Conservation (phyloP, 1,140 invertebrate species). For the Lysiphlebus fabarum region DNA sequence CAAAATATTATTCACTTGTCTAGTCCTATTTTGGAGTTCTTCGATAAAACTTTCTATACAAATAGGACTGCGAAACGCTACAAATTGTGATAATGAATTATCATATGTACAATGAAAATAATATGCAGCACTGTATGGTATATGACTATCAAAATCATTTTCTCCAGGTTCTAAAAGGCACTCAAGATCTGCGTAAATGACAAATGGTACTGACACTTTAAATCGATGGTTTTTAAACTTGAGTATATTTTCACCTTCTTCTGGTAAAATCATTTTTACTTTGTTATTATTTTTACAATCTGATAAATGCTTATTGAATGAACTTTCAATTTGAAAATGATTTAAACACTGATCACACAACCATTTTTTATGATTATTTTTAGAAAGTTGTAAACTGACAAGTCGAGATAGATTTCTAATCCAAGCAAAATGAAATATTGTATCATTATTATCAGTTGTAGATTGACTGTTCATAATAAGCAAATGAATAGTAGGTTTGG, state of each 20-base stretch:
- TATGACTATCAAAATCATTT: slow-evolving; percentile 32
- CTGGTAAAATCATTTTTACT: neutral
- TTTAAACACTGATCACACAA: neutral
- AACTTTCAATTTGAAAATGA: neutral
- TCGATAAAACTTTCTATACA: slow-evolving; percentile 35
- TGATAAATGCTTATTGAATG: neutral
- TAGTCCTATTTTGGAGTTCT: neutral
- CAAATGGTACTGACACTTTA: neutral
- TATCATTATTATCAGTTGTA: neutral
- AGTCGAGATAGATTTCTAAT: neutral
- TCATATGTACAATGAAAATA: slow-evolving; percentile 45
- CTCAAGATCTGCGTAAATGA: neutral
- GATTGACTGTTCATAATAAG: too few species aligned
- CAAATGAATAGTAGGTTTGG: neutral
- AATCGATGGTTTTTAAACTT: neutral
- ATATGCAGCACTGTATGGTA: slow-evolving; percentile 42
- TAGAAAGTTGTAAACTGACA: neutral
- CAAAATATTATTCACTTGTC: neutral
- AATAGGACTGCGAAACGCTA: slow-evolving; percentile 33
- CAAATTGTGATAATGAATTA: slow-evolving; percentile 38
- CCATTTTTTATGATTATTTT: neutral
- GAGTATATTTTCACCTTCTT: neutral
- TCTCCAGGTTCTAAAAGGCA: neutral
- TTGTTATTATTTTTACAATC: neutral
- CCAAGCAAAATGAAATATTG: slow-evolving; percentile 2